Evolutionary conservation across 2,888 invertebrate genomes (phyloP).

Genomic region (Lumbricus terrestris): DNA sequence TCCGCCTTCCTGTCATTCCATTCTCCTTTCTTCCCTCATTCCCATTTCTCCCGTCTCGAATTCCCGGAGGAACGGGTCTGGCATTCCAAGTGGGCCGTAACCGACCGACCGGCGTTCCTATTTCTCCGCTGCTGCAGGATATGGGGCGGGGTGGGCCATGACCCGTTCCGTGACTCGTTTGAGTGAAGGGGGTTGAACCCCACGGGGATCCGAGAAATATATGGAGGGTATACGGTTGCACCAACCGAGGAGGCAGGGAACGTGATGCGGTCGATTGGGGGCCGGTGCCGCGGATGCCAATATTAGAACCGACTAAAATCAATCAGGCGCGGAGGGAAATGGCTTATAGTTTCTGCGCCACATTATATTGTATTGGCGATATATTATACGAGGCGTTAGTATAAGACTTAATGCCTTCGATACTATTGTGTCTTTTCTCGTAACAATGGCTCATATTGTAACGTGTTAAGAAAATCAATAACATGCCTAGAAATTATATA

Average conservation of each 20-base stretch:
- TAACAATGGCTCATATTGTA: neutral
- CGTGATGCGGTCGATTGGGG: slow-evolving; percentile 3
- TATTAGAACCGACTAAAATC: neutral
- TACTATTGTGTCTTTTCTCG: neutral
- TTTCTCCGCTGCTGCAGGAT: no score
- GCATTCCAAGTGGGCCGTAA: neutral
- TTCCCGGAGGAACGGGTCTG: neutral
- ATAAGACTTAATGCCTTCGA: neutral
- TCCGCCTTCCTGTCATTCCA: neutral
- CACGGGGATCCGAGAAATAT: neutral
- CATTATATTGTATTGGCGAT: no score
- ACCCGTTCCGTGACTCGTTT: neutral
- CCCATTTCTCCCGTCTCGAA: neutral
- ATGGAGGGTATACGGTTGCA: neutral
- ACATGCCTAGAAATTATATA: no score
- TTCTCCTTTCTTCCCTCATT: neutral
- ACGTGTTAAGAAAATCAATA: neutral
- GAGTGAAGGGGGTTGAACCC: neutral
- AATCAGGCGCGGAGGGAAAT: neutral
- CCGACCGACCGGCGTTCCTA: neutral
- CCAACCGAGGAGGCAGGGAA: neutral
- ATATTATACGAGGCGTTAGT: neutral
- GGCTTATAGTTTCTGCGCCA: neutral
- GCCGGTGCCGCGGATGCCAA: no score
- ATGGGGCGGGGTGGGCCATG: neutral